Percentiles rank a stretch among this genome's conserved stretches.
Conservation (phyloP, 1,140 invertebrate species). For the Dinoponera quadriceps region DNA sequence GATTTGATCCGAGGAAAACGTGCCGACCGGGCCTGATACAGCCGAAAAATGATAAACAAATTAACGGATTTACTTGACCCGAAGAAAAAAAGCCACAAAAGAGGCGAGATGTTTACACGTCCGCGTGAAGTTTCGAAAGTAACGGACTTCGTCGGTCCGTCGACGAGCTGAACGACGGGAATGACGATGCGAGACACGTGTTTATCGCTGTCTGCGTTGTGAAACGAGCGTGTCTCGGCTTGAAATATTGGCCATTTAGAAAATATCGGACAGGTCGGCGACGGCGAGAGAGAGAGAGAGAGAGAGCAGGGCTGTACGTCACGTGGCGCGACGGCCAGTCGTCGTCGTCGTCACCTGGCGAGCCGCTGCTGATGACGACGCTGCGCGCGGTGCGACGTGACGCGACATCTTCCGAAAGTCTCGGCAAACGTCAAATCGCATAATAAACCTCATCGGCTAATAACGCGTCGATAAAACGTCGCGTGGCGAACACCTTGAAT, state of each 20-base stretch:
- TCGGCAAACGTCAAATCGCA: slow-evolving; percentile 17
- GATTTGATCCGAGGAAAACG: no score
- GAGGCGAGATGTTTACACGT: no score
- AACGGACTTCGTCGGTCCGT: no score
- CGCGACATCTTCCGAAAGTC: slow-evolving; percentile 66
- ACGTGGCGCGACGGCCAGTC: slow-evolving; percentile 50
- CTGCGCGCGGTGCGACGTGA: background rate
- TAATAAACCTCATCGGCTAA: slow-evolving; percentile 14
- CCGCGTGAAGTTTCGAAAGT: no score
- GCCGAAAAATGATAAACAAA: no score
- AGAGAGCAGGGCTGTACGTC: background rate
- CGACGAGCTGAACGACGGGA: no score
- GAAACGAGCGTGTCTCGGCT: background rate
- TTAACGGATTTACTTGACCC: no score
- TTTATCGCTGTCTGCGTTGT: background rate
- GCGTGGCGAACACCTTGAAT: no score
- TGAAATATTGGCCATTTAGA: slow-evolving; percentile 15
- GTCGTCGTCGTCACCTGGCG: slow-evolving; percentile 36
- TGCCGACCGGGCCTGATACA: no score
- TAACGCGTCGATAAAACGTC: background rate
- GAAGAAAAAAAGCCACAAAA: no score
- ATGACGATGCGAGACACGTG: slow-evolving; percentile 35
- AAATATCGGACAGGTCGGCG: slow-evolving; percentile 37
- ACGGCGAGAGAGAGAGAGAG: background rate
- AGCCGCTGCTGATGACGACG: background rate